phyloP scores from a whole-genome alignment of 2,797 vertebrate genomes.

The Ctenosaura bakeri region DNA sequence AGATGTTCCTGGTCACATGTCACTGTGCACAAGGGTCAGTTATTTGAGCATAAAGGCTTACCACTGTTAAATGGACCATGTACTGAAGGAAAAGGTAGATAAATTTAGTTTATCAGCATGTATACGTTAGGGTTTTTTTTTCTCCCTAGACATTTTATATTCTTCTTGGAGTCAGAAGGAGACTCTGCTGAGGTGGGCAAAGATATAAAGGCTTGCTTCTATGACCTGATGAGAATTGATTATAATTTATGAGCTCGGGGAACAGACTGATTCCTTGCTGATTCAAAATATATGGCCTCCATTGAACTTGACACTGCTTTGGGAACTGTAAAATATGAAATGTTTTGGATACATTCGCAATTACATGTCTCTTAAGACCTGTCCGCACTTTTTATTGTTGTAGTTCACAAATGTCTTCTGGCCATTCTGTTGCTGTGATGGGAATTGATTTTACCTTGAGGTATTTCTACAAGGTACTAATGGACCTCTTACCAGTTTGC shows the following conservation, averaged over 20 bases:
- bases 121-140: neutral
- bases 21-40: no score
- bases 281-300: neutral
- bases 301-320: neutral
- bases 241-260: conserved; percentile 1
- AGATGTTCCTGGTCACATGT: no score
- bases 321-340: conserved; percentile 3
- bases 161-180: neutral
- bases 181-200: neutral
- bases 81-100: no score
- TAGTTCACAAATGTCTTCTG: conserved; percentile 91
- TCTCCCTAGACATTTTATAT: conserved; percentile 1
- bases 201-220: neutral
- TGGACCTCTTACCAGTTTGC: conserved; percentile 95
- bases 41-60: no score
- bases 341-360: conserved; percentile 3
- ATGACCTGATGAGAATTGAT: neutral
- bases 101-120: no score
- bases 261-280: neutral
- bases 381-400: conserved; percentile 6
- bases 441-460: conserved; percentile 97
- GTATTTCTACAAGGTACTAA: conserved; percentile 98
- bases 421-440: conserved; percentile 95
- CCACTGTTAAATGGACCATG: no score
- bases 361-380: neutral